These are phyloP conservation scores for Cantharis rustica DNA, from an alignment of 2,888 invertebrate genomes.

Conservation along the genomic window DNA sequence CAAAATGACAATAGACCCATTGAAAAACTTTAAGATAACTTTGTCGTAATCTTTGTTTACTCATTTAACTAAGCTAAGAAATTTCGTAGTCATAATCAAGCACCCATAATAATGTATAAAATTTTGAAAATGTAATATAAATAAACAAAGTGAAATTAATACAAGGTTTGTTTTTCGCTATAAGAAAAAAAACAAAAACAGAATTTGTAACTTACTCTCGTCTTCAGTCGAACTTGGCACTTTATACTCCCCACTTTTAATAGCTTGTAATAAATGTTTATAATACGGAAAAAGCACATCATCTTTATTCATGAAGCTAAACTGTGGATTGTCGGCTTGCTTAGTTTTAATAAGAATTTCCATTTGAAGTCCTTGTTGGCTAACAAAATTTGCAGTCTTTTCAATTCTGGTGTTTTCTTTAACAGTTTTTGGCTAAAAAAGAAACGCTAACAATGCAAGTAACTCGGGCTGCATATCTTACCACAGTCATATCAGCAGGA, in stretches of 20 bases:
- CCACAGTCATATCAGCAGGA: conserved; percentile 74
- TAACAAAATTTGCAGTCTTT: conserved; percentile 89
- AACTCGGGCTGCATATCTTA: conserved; percentile 52
- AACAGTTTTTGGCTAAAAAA: conserved; percentile 77
- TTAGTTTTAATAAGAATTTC: conserved; percentile 98
- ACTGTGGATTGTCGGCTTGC: conserved; percentile 91
- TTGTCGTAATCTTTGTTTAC: no score
- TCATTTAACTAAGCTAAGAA: no score
- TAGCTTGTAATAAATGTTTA: conserved; percentile 72
- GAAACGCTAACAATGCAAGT: conserved; percentile 8
- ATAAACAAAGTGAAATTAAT: neutral
- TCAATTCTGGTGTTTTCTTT: conserved; percentile 94
- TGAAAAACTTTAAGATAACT: no score
- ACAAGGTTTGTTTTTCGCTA: neutral
- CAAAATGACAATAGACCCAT: no score
- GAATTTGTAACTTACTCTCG: conserved; percentile 1
- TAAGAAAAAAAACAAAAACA: neutral
- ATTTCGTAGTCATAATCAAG: no score
- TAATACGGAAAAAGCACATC: conserved; percentile 88
- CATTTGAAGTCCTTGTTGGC: conserved; percentile 94
- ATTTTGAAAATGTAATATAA: no score
- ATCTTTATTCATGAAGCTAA: conserved; percentile 89
- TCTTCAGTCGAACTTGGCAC: conserved; percentile 40
- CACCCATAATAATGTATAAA: no score
- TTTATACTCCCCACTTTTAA: conserved; percentile 69